Evolutionary conservation across 2,113 vertebrate species (phyloP).

Genomic region (Neomonachus schauinslandi): DNA sequence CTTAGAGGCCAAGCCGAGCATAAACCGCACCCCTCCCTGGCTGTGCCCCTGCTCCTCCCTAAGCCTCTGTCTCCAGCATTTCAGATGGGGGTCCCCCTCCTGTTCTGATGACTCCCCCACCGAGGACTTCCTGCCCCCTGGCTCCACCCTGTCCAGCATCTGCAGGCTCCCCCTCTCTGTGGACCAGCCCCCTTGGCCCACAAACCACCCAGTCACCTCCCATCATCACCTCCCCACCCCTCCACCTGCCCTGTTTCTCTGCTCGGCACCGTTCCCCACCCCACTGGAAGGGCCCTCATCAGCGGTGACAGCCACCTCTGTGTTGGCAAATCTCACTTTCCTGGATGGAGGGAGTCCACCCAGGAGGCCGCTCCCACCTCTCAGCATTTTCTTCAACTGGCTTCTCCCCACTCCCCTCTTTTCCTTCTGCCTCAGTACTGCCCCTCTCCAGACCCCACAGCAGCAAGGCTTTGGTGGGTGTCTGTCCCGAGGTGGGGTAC

Average conservation of each 20-base stretch:
- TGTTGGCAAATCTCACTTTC: background rate
- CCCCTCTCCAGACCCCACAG: background rate
- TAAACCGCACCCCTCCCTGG: fast-evolving
- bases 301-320: background rate
- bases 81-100: no score
- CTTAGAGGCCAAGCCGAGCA: fast-evolving
- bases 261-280: fast-evolving
- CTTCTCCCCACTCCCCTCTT: background rate
- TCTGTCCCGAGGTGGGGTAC: no score
- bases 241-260: background rate
- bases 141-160: no score
- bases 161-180: background rate
- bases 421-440: fast-evolving
- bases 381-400: background rate
- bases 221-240: background rate
- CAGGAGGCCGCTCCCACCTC: background rate
- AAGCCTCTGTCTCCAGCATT: background rate
- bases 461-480: background rate
- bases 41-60: background rate
- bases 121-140: background rate
- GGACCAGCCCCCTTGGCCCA: background rate
- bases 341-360: background rate
- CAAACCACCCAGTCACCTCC: background rate
- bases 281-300: background rate
- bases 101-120: background rate